Evolutionary conservation across 2,888 invertebrate genomes (phyloP).

Genomic region (Morpho achilles): DNA sequence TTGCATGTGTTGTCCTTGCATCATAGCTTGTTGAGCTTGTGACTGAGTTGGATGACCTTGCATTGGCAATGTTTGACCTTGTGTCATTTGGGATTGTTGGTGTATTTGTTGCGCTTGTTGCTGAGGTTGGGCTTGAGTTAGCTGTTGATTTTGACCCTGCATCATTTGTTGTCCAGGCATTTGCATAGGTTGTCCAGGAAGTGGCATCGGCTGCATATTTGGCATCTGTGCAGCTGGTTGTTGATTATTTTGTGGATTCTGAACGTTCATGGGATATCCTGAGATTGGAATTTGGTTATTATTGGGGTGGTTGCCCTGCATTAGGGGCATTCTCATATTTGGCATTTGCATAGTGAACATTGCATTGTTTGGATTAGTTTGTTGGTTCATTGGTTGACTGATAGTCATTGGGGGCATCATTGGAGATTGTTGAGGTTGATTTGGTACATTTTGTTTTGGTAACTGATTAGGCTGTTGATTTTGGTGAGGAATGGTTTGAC

Average conservation of each 20-base stretch:
- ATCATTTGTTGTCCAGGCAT: constrained; percentile 42
- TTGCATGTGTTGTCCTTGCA: constrained; percentile 45
- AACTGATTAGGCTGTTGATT: constrained; percentile 37
- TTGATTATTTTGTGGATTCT: constrained; percentile 47
- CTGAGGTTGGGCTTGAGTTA: constrained; percentile 33
- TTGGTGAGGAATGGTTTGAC: constrained; percentile 45
- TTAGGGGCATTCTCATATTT: constrained; percentile 63
- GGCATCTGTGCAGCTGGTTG: constrained; percentile 43
- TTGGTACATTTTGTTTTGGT: constrained; percentile 50
- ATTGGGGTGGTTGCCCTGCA: constrained; percentile 52
- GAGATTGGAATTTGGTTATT: constrained; percentile 48
- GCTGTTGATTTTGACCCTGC: constrained; percentile 42
- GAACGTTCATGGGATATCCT: constrained; percentile 51
- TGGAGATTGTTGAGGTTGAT: constrained; percentile 43
- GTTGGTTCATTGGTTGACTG: constrained; percentile 46
- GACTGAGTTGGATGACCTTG: constrained; percentile 40
- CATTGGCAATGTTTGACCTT: constrained; percentile 42
- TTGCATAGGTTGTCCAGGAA: constrained; percentile 35
- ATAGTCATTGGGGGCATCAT: constrained; percentile 51
- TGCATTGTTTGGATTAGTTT: constrained; percentile 53
- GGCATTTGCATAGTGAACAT: constrained; percentile 64
- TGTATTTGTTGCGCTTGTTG: constrained; percentile 39
- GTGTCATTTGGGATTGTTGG: constrained; percentile 33
- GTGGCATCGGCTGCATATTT: constrained; percentile 47
- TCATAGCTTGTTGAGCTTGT: constrained; percentile 45